These are phyloP conservation scores for Drosophila niveifrons DNA, from an alignment of 2,888 invertebrate genomes.

Conservation along the genomic window DNA sequence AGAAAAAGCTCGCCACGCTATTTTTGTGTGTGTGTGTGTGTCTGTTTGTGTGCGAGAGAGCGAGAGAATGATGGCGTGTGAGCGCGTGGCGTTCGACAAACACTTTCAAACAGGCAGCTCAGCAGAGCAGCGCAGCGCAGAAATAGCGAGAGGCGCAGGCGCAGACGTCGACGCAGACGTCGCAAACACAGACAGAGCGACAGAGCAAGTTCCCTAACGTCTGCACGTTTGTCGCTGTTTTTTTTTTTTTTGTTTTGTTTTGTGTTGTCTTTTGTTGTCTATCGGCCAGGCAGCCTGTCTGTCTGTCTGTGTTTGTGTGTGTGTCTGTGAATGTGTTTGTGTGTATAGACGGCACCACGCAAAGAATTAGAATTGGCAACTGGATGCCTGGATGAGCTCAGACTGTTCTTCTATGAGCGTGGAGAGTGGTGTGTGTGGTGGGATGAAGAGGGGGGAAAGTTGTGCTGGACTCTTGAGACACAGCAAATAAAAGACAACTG, in stretches of 20 bases:
- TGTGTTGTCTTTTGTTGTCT: conserved; percentile 27
- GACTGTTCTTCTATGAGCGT: conserved; percentile 42
- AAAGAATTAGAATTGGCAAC: conserved; percentile 52
- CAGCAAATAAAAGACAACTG: conserved; percentile 40
- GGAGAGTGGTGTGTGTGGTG: background rate
- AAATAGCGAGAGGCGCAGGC: conserved; percentile 47
- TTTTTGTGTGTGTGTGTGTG: conserved; percentile 12
- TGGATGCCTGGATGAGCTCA: conserved; percentile 54
- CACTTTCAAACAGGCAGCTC: conserved; percentile 58
- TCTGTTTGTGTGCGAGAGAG: conserved; percentile 14
- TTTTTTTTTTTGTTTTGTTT: conserved; percentile 30
- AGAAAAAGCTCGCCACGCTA: conserved; percentile 42
- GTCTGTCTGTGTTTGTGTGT: conserved; percentile 1
- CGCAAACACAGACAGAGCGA: conserved; percentile 11
- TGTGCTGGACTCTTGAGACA: conserved; percentile 28
- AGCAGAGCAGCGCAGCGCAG: conserved; percentile 8
- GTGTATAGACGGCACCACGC: conserved; percentile 28
- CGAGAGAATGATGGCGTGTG: conserved; percentile 23
- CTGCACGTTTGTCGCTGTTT: conserved; percentile 42
- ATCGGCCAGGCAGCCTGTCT: background rate
- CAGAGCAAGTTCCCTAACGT: conserved; percentile 20
- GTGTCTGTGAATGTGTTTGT: conserved; percentile 13
- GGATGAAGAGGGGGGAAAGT: background rate
- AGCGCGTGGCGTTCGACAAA: conserved; percentile 57
- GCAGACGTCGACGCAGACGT: conserved; percentile 34